Conservation (phyloP, 2,113 vertebrate species). For the Baryphthengus martii region DNA sequence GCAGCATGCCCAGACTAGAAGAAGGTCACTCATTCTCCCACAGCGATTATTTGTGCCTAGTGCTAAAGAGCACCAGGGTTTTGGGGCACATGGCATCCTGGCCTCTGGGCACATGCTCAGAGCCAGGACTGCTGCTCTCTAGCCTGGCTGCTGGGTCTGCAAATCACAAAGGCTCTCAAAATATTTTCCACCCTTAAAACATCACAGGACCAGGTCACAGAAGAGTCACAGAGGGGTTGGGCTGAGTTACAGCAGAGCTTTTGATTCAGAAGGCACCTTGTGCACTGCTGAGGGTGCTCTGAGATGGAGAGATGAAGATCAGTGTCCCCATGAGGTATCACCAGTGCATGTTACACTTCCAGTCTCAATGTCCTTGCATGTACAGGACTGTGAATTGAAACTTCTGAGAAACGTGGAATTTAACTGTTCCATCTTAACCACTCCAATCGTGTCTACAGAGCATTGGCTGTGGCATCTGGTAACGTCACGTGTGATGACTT, state of each 20-base stretch:
- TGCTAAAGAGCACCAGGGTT: not conserved
- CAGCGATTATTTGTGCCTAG: not conserved
- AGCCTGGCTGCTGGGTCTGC: not conserved
- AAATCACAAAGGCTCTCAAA: not conserved
- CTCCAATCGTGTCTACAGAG: not conserved
- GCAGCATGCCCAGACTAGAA: accelerated
- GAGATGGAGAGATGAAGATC: not conserved
- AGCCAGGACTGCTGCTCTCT: not conserved
- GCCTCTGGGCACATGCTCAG: not conserved
- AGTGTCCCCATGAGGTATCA: not conserved
- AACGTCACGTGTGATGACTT: not conserved
- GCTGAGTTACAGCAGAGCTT: not conserved
- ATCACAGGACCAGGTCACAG: not conserved
- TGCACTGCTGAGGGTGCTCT: not conserved
- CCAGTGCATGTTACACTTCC: accelerated
- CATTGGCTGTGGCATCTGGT: not conserved
- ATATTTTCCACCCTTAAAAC: not conserved
- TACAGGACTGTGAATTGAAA: not conserved
- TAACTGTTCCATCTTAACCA: not conserved
- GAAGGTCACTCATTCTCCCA: not conserved
- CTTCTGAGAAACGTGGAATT: not conserved
- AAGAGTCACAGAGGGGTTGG: not conserved
- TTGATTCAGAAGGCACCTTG: not conserved
- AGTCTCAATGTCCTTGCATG: accelerated
- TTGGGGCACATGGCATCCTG: not conserved